Conservation (phyloP, 2,888 invertebrate species). For the Tubulanus polymorphus region DNA sequence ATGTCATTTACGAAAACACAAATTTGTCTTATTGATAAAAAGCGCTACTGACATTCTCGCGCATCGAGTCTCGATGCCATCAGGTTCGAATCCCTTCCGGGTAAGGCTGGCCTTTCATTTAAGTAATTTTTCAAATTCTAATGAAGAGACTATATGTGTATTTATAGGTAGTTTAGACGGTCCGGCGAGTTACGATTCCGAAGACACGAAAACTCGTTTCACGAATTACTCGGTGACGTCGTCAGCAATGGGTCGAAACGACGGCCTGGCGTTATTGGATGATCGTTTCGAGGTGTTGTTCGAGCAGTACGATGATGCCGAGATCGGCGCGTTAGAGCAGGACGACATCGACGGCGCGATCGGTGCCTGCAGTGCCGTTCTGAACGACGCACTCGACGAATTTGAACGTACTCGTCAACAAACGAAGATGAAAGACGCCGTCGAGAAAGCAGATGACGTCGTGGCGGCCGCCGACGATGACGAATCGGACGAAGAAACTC, state of each 20-base stretch:
- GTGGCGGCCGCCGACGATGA: constrained; percentile 23
- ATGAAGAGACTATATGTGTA: too few relatives aligned
- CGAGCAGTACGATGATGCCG: constrained; percentile 80
- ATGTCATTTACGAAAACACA: too few relatives aligned
- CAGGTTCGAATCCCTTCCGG: too few relatives aligned
- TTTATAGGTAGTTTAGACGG: too few relatives aligned
- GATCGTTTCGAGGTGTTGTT: constrained; percentile 84
- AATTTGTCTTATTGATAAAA: too few relatives aligned
- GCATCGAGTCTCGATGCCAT: too few relatives aligned
- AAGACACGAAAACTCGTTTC: constrained; percentile 79
- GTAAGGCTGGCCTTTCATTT: too few relatives aligned
- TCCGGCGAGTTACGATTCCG: too few relatives aligned
- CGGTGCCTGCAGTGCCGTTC: constrained; percentile 65
- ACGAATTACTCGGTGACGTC: constrained; percentile 93
- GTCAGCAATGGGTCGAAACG: constrained; percentile 80
- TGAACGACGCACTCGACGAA: constrained; percentile 71
- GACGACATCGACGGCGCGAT: constrained; percentile 83
- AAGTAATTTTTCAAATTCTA: too few relatives aligned
- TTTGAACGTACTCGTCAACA: constrained; percentile 55
- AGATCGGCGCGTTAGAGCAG: constrained; percentile 82
- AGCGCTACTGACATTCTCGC: too few relatives aligned
- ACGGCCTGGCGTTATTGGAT: constrained; percentile 77
- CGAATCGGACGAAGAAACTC: constrained; percentile 24
- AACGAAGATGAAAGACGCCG: constrained; percentile 31
- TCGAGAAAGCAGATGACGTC: constrained; percentile 27